A percentile compares a stretch with the other conserved stretches of the same genome.
Conservation (phyloP, 2,113 vertebrate species). For the Nycticryphes semicollaris region DNA sequence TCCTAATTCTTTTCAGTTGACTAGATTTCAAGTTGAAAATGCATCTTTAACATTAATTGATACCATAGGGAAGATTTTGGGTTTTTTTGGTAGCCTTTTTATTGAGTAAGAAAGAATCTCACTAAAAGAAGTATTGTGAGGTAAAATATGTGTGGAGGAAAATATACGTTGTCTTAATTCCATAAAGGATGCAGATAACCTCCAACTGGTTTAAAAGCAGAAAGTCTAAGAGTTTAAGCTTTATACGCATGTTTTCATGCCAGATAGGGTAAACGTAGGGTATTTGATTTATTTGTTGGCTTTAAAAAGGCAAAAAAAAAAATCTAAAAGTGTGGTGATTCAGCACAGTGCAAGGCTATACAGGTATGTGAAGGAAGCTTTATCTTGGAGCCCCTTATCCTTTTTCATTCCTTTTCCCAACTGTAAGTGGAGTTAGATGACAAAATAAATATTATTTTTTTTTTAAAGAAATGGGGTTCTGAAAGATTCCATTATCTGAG, state of each 20-base stretch:
- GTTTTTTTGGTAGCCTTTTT: not conserved
- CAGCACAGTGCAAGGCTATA: not conserved
- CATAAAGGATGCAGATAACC: not conserved
- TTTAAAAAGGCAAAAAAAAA: not conserved
- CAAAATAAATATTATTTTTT: constrained; percentile 19
- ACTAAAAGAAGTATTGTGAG: not conserved
- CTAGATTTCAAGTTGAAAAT: not conserved
- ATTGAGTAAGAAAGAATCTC: not conserved
- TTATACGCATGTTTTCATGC: not conserved
- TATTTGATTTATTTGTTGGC: not conserved
- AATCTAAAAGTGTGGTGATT: not conserved
- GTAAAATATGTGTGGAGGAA: not conserved
- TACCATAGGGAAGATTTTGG: not conserved
- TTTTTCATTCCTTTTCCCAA: constrained; percentile 12
- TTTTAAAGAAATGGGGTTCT: not conserved
- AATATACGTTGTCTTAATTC: not conserved
- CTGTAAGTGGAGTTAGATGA: constrained; percentile 4
- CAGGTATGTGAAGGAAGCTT: not conserved
- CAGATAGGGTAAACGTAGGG: not conserved
- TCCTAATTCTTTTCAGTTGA: not conserved
- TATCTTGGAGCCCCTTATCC: not conserved
- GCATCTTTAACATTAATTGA: not conserved
- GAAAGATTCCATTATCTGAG: not conserved
- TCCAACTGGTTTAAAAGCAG: not conserved
- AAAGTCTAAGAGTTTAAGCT: not conserved